A percentile compares a stretch with the other conserved stretches of the same genome.
Evolutionary conservation across 2,113 vertebrate genomes (phyloP).

Genomic region (Ranitomeya variabilis): DNA sequence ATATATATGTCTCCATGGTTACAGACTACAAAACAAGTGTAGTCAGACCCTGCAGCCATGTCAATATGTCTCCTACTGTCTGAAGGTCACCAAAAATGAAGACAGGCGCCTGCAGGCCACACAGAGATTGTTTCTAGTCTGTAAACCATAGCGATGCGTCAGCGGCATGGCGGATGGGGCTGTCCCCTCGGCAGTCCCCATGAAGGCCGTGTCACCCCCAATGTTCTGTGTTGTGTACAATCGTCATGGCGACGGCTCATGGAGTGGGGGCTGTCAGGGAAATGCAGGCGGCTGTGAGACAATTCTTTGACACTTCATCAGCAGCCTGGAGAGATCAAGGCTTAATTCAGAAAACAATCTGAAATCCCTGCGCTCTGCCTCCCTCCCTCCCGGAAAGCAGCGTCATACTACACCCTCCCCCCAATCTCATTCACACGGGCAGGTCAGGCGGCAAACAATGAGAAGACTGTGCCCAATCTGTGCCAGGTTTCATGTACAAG

Average conservation of each 20-base stretch:
- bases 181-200: background rate
- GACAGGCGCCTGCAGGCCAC: background rate
- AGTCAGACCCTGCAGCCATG: background rate
- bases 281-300: background rate
- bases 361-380: background rate
- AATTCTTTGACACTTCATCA: conserved; percentile 18
- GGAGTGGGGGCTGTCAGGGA: conserved; percentile 7
- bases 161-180: background rate
- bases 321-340: conserved; percentile 21
- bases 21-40: no score
- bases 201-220: background rate
- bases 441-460: background rate
- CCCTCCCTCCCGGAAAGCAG: background rate
- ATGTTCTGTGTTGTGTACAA: conserved; percentile 11
- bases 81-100: no score
- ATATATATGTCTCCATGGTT: no score
- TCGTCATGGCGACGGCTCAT: conserved; percentile 3
- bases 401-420: background rate
- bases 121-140: background rate
- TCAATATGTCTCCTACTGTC: no score
- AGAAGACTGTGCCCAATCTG: background rate
- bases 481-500: background rate
- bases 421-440: background rate
- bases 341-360: conserved; percentile 30
- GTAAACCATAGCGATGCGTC: background rate